These are phyloP conservation scores for Agrochola macilenta DNA, from an alignment of 2,888 invertebrate species.

Conservation along the genomic window DNA sequence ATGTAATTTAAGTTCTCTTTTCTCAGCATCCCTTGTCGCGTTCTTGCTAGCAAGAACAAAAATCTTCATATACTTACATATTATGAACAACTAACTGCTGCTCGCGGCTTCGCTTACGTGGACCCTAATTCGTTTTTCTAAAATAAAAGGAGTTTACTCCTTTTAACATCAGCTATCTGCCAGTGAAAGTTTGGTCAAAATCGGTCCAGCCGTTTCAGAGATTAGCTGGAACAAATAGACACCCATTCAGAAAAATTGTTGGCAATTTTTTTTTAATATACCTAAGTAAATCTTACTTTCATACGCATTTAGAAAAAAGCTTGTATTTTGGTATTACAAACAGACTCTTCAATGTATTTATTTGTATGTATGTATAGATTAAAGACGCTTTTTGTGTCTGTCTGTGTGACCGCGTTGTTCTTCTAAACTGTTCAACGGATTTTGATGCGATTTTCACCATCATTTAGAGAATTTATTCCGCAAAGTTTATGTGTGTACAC, in stretches of 20 bases:
- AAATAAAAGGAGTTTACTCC: background rate
- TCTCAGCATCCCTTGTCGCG: background rate
- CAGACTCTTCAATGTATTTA: no score
- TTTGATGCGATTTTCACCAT: no score
- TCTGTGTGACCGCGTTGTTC: no score
- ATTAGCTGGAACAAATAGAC: background rate
- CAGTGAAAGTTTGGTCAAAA: background rate
- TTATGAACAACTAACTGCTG: background rate
- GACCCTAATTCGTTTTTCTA: no score
- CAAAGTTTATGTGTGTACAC: background rate
- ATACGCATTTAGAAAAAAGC: no score
- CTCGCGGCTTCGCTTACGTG: no score
- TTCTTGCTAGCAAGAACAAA: no score
- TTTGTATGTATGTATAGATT: no score
- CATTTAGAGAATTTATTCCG: background rate
- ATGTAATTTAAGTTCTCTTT: background rate
- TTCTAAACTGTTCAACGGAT: no score
- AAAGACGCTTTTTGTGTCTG: no score
- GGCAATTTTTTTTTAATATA: no score
- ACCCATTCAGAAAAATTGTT: background rate
- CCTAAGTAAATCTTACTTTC: background rate
- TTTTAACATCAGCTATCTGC: background rate
- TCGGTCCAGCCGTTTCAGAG: background rate
- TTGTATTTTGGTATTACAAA: no score
- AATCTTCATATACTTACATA: background rate